Conservation (phyloP, 2,797 vertebrate species). For the Gymnodraco acuticeps region DNA sequence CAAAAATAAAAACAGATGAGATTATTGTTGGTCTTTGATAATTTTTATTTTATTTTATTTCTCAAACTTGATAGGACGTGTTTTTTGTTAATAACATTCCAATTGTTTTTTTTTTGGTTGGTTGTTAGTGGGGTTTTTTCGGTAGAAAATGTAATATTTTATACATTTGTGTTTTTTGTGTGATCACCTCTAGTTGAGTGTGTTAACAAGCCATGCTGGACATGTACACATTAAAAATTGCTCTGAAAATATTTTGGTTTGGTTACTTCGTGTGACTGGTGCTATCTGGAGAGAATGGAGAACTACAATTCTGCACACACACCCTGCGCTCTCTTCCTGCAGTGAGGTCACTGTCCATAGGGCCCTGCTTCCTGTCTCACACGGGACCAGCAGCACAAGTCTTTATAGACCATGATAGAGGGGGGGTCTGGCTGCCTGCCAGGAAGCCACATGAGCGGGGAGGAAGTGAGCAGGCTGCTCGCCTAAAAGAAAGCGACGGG, state of each 20-base stretch:
- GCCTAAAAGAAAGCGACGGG: conserved; percentile 28
- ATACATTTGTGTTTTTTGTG: conserved; percentile 85
- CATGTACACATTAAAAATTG: conserved; percentile 88
- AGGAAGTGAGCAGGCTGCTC: conserved; percentile 52
- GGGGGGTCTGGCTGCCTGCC: conserved; percentile 52
- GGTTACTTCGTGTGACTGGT: background rate
- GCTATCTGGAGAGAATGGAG: conserved; percentile 9
- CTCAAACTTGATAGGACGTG: conserved; percentile 63
- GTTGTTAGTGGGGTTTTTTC: conserved; percentile 62
- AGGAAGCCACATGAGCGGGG: conserved; percentile 62
- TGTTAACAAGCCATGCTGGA: conserved; percentile 91
- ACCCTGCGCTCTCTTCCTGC: conserved; percentile 70
- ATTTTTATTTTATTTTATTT: conserved; percentile 66
- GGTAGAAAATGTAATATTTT: conserved; percentile 84
- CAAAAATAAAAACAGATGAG: conserved; percentile 31
- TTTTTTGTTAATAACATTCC: conserved; percentile 86
- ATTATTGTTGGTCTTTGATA: conserved; percentile 43
- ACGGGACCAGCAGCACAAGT: conserved; percentile 71
- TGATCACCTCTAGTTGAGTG: conserved; percentile 87
- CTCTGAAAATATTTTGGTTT: conserved; percentile 56
- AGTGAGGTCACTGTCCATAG: conserved; percentile 77
- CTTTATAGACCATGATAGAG: conserved; percentile 50
- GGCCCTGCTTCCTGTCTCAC: conserved; percentile 82
- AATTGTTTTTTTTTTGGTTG: conserved; percentile 58
- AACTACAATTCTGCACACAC: conserved; percentile 23